Base-by-base conservation (phyloP, 1,140 invertebrate species). In the Agraylea sexmaculata region DNA sequence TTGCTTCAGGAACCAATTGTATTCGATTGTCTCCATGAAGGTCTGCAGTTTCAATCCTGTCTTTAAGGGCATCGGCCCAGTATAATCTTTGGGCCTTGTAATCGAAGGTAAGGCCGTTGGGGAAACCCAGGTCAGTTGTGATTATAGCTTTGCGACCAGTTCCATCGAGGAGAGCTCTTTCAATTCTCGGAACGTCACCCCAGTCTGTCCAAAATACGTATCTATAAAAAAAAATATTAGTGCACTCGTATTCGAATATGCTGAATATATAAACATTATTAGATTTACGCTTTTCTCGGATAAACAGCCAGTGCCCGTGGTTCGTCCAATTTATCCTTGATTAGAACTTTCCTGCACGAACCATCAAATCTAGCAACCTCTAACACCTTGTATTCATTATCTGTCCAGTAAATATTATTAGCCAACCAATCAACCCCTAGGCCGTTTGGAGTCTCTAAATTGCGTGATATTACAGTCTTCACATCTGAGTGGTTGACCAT, bases 151-250 rank as follows among this genome's bases (percentile, higher is more conserved):
- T 75, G 20, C 87, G 69, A 41, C 75, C 70, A 0, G 75, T 75
- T 1, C 92, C 92, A 60, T 97, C 91, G 52, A 95, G 62, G 30
- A 68, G 74, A 13, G 86, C 76, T 29, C 87, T 67, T 62, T 94
- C 87, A 44, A 96, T 94, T 50, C 78, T 78, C 0, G 87, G 78
- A 4, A 55, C 60, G 46, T 83, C 70, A 17, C 85, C 86, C 84
- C 89, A 91, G 54, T 96, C 88, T 2, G 84, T 82, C 90, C 91
- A 94, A 57, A 87, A 94, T 10, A 94, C 57, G 43, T 77, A 87
- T 2, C 79, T 81, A 48, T 18, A 38, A 19, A 42, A 54, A 27
- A 1, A 31, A 37, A 6, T 28, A 37, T 29, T 18, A 30, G 11
- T 8, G 22, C 4, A 13, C 11, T 29, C 13, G 17, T 37, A 37